A percentile compares a stretch with the other conserved stretches of the same genome.
phyloP scores from a whole-genome alignment of 2,113 vertebrate species.

The Xiphophorus maculatus region DNA sequence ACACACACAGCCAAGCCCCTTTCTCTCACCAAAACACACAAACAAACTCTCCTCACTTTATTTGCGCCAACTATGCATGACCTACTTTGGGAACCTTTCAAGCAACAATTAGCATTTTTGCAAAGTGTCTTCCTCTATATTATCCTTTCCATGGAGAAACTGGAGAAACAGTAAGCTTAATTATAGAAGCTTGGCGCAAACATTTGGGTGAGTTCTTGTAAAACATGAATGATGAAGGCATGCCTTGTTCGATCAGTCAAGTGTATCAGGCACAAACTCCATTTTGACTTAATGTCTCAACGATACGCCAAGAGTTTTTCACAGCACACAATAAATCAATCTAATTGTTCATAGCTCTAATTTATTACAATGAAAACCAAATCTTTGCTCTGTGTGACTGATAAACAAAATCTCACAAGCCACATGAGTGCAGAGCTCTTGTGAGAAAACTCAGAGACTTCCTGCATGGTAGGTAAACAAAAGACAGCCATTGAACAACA shows the following conservation, averaged over 20 bases:
- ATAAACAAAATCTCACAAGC: conserved; percentile 15
- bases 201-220: conserved; percentile 61
- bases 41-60: conserved; percentile 48
- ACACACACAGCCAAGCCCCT: conserved; percentile 24
- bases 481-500: conserved; percentile 44
- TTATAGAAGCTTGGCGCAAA: conserved; percentile 50
- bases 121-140: conserved; percentile 62
- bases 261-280: conserved; percentile 33
- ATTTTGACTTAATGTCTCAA: neutral
- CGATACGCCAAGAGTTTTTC: conserved; percentile 17
- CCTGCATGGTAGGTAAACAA: conserved; percentile 42
- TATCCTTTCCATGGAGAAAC: conserved; percentile 53
- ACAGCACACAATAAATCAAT: conserved; percentile 3
- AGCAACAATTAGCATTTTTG: conserved; percentile 72
- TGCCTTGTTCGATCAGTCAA: conserved; percentile 70
- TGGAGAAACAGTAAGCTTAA: conserved; percentile 48
- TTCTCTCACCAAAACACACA: conserved; percentile 23
- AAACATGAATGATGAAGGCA: conserved; percentile 70
- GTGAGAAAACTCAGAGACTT: conserved; percentile 19
- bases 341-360: neutral
- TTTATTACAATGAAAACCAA: neutral
- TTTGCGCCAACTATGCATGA: conserved; percentile 74
- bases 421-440: conserved; percentile 12
- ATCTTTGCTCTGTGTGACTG: neutral
- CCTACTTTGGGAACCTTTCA: conserved; percentile 75